Conservation (phyloP, 2,113 vertebrate genomes). For the Peromyscus californicus region DNA sequence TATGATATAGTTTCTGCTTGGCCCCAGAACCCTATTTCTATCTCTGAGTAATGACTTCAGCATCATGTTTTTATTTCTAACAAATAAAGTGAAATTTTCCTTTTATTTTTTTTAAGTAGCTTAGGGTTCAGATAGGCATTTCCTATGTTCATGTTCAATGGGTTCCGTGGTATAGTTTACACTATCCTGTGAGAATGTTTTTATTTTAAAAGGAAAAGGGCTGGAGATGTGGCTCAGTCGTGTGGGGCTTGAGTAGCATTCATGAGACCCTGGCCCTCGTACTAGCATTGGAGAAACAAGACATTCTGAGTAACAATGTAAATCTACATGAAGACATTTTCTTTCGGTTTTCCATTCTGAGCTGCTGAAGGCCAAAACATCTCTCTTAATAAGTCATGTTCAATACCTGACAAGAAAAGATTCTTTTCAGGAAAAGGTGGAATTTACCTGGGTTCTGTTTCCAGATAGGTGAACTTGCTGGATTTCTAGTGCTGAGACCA, state of each 20-base stretch:
- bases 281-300: background rate
- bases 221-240: background rate
- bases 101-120: background rate
- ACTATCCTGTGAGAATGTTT: background rate
- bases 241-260: fast-evolving
- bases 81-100: background rate
- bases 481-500: background rate
- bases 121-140: background rate
- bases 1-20: background rate
- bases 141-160: background rate
- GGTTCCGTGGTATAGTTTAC: background rate
- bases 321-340: slow-evolving; percentile 17
- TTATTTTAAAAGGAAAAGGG: background rate
- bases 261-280: background rate
- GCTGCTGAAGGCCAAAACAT: background rate
- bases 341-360: slow-evolving; percentile 27
- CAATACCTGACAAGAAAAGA: background rate
- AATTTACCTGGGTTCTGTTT: background rate
- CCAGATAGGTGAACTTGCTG: background rate
- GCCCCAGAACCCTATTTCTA: background rate
- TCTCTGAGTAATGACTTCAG: background rate
- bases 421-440: slow-evolving; percentile 3
- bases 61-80: background rate
- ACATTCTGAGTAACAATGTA: background rate
- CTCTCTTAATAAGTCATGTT: background rate